Evolutionary conservation across 2,113 vertebrate species (phyloP), one percentile per base, ranked within the genome.

Genomic region (Tragelaphus scriptus): DNA sequence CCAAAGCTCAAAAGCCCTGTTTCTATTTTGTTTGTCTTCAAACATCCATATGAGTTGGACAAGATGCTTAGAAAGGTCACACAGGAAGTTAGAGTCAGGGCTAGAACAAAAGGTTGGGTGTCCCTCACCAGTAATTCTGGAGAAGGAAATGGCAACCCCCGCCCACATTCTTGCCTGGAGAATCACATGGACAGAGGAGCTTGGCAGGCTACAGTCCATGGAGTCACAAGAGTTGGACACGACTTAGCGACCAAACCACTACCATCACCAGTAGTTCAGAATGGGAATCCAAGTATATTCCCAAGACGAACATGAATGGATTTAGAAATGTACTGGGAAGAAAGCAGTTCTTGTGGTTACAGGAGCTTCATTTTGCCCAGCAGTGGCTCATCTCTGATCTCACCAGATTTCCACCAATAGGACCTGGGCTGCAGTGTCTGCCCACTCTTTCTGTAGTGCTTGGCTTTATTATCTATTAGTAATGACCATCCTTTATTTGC

Each of bases 401-500:
- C 44, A 6, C 30, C 8, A 15, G 16, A 30, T 56, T 88, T 71
- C 80, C 7, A 3, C 11, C 7, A 25, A 47, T 21, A 88, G 13
- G n/a, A 36, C 44, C 71, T 88, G 30, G 30, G 16, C 11, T 85
- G 3, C 8, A 15, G 30, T 26, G 36, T 32, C 80, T 92, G 40
- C 51, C 80, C 7, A 7, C 30, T 0, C 5, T 32, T 92, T 61
- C 47, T 68, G 30, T 47, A 44, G 36, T 51, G 15, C 84, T 94
- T 79, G 28, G 49, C 56, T 71, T 85, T 88, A 80, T 44, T 85
- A 36, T 30, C 21, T 88, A 32, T 49, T 51, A 68, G 12, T 86
- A 68, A 91, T 97, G 77, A 68, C 40, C 75, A 25, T 75, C n/a
- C 40, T 79, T 81, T 82, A n/a, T 85, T 94, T 97, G 85, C 32